phyloP scores from a whole-genome alignment of 1,140 invertebrate genomes.

The Cydia splendana region DNA sequence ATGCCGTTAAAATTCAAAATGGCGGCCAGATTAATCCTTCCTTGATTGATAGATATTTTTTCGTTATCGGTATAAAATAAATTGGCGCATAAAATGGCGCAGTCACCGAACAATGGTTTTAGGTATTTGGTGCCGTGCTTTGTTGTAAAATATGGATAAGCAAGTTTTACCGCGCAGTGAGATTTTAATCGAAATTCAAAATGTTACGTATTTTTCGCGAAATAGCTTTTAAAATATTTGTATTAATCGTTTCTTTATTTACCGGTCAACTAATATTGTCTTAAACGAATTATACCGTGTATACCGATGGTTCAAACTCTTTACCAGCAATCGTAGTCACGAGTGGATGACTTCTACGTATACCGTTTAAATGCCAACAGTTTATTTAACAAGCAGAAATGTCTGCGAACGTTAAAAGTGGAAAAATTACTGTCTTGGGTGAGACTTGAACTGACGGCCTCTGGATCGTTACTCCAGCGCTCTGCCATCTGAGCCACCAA shows the following conservation, averaged over 20 bases:
- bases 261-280: no score
- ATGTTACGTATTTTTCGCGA: neutral
- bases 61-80: constrained; percentile 14
- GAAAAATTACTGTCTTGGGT: no score
- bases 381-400: no score
- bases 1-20: constrained; percentile 14
- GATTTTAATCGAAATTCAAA: constrained; percentile 19
- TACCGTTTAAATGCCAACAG: no score
- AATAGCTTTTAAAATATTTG: neutral
- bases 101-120: constrained; percentile 18
- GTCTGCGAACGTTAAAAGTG: no score
- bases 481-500: no score
- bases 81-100: constrained; percentile 24
- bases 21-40: constrained; percentile 11
- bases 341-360: no score
- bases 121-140: constrained; percentile 2
- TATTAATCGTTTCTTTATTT: neutral
- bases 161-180: neutral
- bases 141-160: constrained; percentile 22
- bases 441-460: no score
- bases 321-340: no score
- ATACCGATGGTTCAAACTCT: no score
- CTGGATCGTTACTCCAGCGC: no score
- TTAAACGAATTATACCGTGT: no score
- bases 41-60: constrained; percentile 29